Percentiles rank a stretch among this genome's conserved stretches.
Evolutionary conservation across 2,888 invertebrate species (phyloP).

Genomic region (Meliscaeva auricollis): DNA sequence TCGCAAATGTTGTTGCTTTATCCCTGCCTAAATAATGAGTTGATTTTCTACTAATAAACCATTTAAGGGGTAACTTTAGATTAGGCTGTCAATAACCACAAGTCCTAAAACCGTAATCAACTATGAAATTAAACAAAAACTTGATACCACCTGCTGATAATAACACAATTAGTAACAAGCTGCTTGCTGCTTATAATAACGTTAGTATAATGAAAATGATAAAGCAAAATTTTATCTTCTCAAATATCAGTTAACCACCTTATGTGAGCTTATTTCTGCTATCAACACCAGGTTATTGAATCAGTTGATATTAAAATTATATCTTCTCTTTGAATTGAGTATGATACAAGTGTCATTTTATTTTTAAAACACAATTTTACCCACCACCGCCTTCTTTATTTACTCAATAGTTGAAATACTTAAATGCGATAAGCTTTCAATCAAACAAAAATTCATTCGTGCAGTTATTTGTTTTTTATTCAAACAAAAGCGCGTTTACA

Average conservation of each 20-base stretch:
- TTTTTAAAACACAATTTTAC: conserved; percentile 23
- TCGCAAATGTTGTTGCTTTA: too few species aligned
- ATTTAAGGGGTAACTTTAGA: neutral
- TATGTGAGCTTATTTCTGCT: conserved; percentile 44
- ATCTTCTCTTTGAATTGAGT: conserved; percentile 18
- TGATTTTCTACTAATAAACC: too few species aligned
- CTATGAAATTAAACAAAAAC: neutral
- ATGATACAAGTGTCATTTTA: conserved; percentile 23
- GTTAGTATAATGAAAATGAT: neutral
- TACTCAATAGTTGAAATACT: neutral
- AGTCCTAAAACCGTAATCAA: neutral
- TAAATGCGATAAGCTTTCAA: neutral
- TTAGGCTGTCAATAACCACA: neutral
- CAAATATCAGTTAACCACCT: conserved; percentile 54
- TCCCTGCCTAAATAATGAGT: too few species aligned
- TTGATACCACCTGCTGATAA: conserved; percentile 21
- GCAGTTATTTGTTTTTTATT: neutral
- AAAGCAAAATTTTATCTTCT: conserved; percentile 25
- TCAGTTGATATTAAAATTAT: conserved; percentile 27
- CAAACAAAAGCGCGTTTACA: conserved; percentile 1
- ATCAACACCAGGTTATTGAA: conserved; percentile 41
- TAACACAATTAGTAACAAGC: conserved; percentile 31
- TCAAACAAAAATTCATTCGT: neutral
- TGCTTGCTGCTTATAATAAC: too few species aligned
- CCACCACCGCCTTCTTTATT: neutral